Base-by-base conservation (phyloP, 2,797 vertebrate species). In the Leptoclinus maculatus region DNA sequence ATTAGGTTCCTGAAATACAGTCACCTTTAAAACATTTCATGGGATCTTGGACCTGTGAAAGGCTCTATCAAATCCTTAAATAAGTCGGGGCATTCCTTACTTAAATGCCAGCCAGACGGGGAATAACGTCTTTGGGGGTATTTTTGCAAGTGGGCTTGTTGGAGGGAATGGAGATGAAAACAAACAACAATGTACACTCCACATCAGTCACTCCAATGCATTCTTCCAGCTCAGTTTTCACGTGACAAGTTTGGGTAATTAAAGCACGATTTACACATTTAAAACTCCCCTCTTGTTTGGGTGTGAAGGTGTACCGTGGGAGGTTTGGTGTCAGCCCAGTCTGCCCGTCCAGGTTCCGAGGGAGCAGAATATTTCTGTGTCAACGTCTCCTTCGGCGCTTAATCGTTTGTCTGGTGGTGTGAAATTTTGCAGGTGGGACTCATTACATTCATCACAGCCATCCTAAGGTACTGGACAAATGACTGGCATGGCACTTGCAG, bases 141-240 rank as follows among this genome's bases (percentile, higher is more conserved):
- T 93, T 34, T 94, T 94, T 95, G 93, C 93, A 85, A 54, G 74
- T 89, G 89, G 91, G 93, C 93, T 94, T 88, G 72, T 80, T 69
- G 25, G 65, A 89, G 25, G 80, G 47, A 70, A 69, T 74, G 79
- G 39, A 80, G 60, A 63, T 82, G 34, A 80, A 82, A 77, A 69
- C 56, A 78, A 70, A 82, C 72, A 84, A 70, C 71, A 78, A 67
- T 49, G 47, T 75, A 85, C 60, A 74, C 64, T 71, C 79, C 39
- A 77, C 53, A 75, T 66, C 56, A 83, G 65, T 75, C 74, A 66
- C 57, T 71, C 74, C 74, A 47, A 73, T 39, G 62, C 74, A 73
- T 79, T 87, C 66, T 72, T 66, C 78, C 62, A 45, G 66, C 66
- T 77, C 49, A 66, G 27, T 78, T 83, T 70, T 80, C 67, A 43